Evolutionary conservation across 2,113 vertebrate genomes (phyloP), one percentile per base, ranked within the genome.

Genomic region (Pyrgilauda ruficollis): DNA sequence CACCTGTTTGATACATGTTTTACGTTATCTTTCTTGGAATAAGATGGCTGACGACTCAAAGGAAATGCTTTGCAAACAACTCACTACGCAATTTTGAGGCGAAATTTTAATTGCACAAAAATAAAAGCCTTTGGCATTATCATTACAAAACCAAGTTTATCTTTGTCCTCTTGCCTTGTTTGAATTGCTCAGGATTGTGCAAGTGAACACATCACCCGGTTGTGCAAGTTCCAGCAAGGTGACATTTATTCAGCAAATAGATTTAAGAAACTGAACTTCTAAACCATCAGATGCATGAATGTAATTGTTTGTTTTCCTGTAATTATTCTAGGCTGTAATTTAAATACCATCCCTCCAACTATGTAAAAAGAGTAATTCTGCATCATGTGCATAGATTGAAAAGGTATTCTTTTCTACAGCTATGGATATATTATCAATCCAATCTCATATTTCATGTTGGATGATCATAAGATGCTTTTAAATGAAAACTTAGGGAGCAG

Each of bases 21-120:
- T 37, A 26, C 1, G 0, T 10, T 10, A 24, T 18, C 24, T 35
- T 61, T 86, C 61, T 91, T 3, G 1, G 22, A 15, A 20, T 56
- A 73, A 58, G 62, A 52, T 0, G 9, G 58, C 17, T 62, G 69
- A 81, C 73, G 55, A 88, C 77, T 46, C 43, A 86, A 77, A 77
- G 27, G 19, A 94, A 77, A 88, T 4, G 43, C 67, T 47, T 23
- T 33, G 59, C 30, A 88, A 93, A 93, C 68, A 95, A 86, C 56
- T 67, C 33, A 13, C 47, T 47, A 19, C 0, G 20, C 47, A 95
- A 88, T 59, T 90, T 1, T 1, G 6, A 91, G 43, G 59, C 74
- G 63, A 94, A 70, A 95, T 77, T 83, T 90, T 90, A 94, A 90
- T 88, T 93, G 85, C 79, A 92, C n/a, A 84, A 70, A 96, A 95